Conservation (phyloP, 2,113 vertebrate genomes). For the Pelvicachromis taeniatus region DNA sequence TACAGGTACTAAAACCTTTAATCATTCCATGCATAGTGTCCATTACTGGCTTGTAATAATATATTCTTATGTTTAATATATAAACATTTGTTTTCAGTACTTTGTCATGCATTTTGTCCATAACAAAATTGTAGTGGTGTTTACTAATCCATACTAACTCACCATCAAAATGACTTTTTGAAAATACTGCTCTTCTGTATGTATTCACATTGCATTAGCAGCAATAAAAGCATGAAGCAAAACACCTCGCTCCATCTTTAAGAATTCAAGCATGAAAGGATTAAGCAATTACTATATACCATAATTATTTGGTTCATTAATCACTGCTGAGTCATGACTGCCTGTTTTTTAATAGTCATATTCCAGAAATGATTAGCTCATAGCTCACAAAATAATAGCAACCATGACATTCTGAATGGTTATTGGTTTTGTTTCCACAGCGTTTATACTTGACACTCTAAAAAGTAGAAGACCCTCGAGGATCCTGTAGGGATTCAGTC, state of each 20-base stretch:
- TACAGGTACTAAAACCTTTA: neutral
- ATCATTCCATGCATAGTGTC: neutral
- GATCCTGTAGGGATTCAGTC: neutral
- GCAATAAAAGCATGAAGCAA: neutral
- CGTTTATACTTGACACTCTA: neutral
- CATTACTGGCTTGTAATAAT: neutral
- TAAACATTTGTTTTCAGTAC: neutral
- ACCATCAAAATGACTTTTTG: neutral
- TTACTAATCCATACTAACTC: neutral
- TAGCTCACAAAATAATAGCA: neutral
- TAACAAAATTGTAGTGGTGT: neutral
- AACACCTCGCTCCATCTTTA: neutral
- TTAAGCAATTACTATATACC: neutral
- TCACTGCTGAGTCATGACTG: neutral
- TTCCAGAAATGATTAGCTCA: neutral
- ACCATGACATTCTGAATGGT: neutral
- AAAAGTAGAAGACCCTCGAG: neutral
- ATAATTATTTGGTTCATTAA: neutral
- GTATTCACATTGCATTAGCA: neutral
- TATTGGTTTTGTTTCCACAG: neutral
- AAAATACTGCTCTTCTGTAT: neutral
- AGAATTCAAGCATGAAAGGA: neutral
- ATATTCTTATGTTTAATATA: neutral
- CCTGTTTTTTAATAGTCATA: neutral
- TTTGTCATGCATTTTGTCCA: neutral